These are phyloP conservation scores for Eira barbara DNA, from an alignment of 2,113 vertebrate genomes.

Conservation along the genomic window DNA sequence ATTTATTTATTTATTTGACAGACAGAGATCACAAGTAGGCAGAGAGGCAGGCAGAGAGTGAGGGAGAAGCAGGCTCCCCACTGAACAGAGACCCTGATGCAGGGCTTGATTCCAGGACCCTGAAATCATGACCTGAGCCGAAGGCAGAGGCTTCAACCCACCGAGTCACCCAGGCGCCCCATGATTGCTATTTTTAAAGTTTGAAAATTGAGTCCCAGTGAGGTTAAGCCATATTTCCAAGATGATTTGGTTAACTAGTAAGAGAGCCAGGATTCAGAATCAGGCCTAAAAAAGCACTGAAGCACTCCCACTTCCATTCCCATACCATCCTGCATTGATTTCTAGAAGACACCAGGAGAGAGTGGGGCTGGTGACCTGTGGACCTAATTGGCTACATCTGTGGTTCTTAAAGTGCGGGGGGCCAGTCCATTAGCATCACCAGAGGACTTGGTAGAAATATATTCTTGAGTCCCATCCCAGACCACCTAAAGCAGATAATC, in stretches of 20 bases:
- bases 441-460: neutral
- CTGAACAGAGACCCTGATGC: too few species aligned
- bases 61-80: too few species aligned
- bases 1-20: too few species aligned
- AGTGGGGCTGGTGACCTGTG: too few species aligned
- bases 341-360: neutral
- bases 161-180: too few species aligned
- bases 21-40: too few species aligned
- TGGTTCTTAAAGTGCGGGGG: neutral
- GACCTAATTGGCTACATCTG: neutral
- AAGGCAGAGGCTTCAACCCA: too few species aligned
- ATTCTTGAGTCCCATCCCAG: neutral
- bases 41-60: too few species aligned
- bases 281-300: neutral
- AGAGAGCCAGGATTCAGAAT: neutral
- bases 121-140: too few species aligned
- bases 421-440: neutral
- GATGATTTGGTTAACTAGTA: neutral
- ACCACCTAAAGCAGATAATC: neutral
- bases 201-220: neutral
- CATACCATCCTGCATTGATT: neutral
- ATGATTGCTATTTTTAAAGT: neutral
- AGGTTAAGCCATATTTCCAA: neutral
- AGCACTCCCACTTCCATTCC: fast-evolving
- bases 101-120: too few species aligned